These are phyloP conservation scores for Macrotrachela quadricornifera DNA, from an alignment of 1,140 invertebrate genomes.

Conservation along the genomic window DNA sequence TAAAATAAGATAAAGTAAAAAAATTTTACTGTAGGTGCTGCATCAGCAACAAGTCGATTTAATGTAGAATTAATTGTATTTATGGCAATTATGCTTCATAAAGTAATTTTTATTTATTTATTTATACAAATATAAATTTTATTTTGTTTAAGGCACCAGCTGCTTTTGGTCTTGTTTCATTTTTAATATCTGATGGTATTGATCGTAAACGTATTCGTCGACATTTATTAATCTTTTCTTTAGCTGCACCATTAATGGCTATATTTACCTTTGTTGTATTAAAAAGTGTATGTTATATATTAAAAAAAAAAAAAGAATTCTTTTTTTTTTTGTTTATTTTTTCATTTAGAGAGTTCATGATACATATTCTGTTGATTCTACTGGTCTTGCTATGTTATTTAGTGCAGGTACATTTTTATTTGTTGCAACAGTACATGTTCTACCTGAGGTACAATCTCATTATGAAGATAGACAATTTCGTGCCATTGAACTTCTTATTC, in stretches of 20 bases:
- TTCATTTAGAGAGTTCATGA: constrained; percentile 27
- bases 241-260: constrained; percentile 68
- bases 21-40: constrained; percentile 43
- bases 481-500: constrained; percentile 48
- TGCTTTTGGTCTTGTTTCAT: constrained; percentile 88
- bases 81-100: constrained; percentile 89
- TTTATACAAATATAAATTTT: not conserved
- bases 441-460: constrained; percentile 58
- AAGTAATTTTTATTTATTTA: constrained; percentile 36
- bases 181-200: constrained; percentile 76
- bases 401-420: constrained; percentile 95
- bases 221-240: constrained; percentile 78
- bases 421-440: constrained; percentile 87
- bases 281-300: constrained; percentile 18
- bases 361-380: constrained; percentile 59
- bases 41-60: constrained; percentile 71
- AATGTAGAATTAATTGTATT: constrained; percentile 95
- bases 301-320: not conserved
- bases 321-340: constrained; percentile 15
- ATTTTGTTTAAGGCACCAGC: constrained; percentile 53
- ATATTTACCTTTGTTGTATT: constrained; percentile 68
- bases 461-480: constrained; percentile 29
- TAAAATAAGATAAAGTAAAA: too few species aligned
- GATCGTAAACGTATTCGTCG: constrained; percentile 62
- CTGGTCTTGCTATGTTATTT: constrained; percentile 87